A percentile compares a stretch with the other conserved stretches of the same genome.
Conservation (phyloP, 2,797 vertebrate species). For the Typhlichthys subterraneus region DNA sequence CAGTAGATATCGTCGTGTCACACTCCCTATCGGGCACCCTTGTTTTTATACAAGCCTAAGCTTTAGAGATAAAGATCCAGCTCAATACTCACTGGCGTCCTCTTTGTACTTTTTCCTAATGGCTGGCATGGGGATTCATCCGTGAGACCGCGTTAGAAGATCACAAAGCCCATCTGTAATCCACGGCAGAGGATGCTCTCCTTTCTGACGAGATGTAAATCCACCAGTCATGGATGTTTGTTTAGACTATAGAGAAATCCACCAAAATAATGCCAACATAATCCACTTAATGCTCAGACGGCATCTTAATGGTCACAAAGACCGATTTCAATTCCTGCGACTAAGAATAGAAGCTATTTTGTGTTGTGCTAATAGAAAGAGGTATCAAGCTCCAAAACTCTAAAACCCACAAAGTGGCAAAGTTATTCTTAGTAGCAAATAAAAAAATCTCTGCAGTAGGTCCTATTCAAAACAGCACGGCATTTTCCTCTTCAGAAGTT, state of each 20-base stretch:
- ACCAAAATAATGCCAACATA: constrained; percentile 59
- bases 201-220: constrained; percentile 60
- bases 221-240: constrained; percentile 53
- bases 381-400: constrained; percentile 45
- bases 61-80: constrained; percentile 52
- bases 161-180: constrained; percentile 76
- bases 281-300: constrained; percentile 70
- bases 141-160: constrained; percentile 58
- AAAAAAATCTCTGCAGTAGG: constrained; percentile 30
- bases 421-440: constrained; percentile 43
- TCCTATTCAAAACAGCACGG: constrained; percentile 32
- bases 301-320: constrained; percentile 50
- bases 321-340: constrained; percentile 41
- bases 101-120: constrained; percentile 70
- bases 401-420: constrained; percentile 17
- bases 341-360: constrained; percentile 49
- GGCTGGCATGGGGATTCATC: constrained; percentile 61
- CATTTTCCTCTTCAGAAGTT: constrained; percentile 55
- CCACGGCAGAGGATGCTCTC: constrained; percentile 60
- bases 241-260: constrained; percentile 62
- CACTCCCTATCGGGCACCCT: constrained; percentile 38
- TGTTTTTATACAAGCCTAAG: constrained; percentile 46
- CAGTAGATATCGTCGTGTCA: constrained; percentile 38
- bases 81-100: constrained; percentile 73
- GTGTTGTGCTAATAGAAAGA: constrained; percentile 46